Base-by-base conservation (phyloP, 2,113 vertebrate species). In the Melierax canorus region DNA sequence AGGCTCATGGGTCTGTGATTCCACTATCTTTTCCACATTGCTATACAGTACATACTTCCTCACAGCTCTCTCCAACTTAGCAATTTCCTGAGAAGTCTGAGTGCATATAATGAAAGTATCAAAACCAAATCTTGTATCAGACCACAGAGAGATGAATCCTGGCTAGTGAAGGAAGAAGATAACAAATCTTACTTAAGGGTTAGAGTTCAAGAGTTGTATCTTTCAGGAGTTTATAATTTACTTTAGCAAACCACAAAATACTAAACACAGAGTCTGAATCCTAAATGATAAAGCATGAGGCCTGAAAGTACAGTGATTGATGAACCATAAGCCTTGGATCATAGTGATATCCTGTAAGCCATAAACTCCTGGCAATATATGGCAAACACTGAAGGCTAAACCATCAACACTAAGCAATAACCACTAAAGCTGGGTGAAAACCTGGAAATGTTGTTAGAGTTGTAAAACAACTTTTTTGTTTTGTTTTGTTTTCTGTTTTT, bases 231-330 rank as follows among this genome's bases (percentile, higher is more conserved):
- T 75, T 46, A 17, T 56, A 6, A 56, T 75, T 75, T 62, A 80
- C 45, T 88, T n/a, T 46, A 75, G 74, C 22, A 91, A 91, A 51
- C 34, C 29, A 72, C 34, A n/a, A 75, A 71, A 62, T 7, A 8
- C 45, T 50, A 34, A 80, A 67, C 29, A 55, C 15, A 8, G 15
- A n/a, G 27, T 34, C 19, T 80, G 64, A 73, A 73, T 73, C 11
- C 43, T 63, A 82, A 81, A 77, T 1, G 1, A 66, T 59, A 58
- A 53, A 43, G 17, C 39, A 29, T 56, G 48, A 83, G 16, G 19
- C 1, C 4, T 23, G 67, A 55, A 7, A 43, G 21, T 43, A 64
- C 43, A 34, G 48, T 24, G 51, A 66, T 45, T 0, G 0, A 62
- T 85, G 60, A 80, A 32, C 27, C 32, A 9, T 23, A 45, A 60